Conservation (phyloP, 2,113 vertebrate genomes). For the Bagarius yarrelli region DNA sequence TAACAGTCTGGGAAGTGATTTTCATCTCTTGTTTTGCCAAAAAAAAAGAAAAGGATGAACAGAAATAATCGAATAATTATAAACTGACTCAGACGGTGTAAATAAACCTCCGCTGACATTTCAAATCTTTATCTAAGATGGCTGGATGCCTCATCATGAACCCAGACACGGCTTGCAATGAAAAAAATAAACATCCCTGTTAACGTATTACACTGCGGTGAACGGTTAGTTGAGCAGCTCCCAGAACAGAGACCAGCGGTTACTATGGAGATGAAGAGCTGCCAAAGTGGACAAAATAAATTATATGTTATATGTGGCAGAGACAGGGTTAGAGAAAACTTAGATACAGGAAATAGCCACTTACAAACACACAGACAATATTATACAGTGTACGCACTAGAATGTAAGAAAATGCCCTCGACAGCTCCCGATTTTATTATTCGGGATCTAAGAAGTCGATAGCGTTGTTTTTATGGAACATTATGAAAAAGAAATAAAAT, state of each 20-base stretch:
- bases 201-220: conserved; percentile 31
- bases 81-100: neutral
- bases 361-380: conserved; percentile 11
- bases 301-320: conserved; percentile 25
- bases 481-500: neutral
- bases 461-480: neutral
- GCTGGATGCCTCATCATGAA: conserved; percentile 6
- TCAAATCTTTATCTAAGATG: neutral
- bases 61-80: neutral
- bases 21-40: neutral
- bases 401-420: conserved; percentile 6
- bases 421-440: conserved; percentile 15
- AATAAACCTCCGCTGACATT: conserved; percentile 14
- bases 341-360: conserved; percentile 29
- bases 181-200: conserved; percentile 4
- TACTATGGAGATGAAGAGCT: conserved; percentile 48
- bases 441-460: neutral
- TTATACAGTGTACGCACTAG: neutral
- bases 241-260: conserved; percentile 36
- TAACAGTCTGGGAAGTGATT: neutral
- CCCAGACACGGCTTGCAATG: neutral
- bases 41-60: neutral
- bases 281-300: conserved; percentile 42
- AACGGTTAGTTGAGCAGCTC: conserved; percentile 21
- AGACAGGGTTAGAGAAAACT: conserved; percentile 16